These are phyloP conservation scores for Ivindomyrus marchei DNA, from an alignment of 2,113 vertebrate genomes.

Conservation along the genomic window DNA sequence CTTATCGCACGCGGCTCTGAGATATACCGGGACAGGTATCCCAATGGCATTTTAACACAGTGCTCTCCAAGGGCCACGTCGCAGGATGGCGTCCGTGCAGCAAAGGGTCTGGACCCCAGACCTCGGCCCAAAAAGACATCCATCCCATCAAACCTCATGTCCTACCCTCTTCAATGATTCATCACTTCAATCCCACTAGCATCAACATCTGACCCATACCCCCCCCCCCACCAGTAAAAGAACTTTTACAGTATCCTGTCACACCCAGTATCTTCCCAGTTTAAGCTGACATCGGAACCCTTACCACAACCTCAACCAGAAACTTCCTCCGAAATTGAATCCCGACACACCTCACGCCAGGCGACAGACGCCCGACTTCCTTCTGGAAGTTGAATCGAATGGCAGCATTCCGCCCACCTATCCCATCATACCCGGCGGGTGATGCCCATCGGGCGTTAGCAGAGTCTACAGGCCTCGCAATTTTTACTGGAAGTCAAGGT, in stretches of 20 bases:
- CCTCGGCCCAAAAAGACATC: neutral
- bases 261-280: neutral
- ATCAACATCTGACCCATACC: neutral
- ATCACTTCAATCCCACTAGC: neutral
- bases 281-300: neutral
- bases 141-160: neutral
- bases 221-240: neutral
- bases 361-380: neutral
- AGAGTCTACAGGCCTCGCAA: neutral
- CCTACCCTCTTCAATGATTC: neutral
- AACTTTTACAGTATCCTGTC: neutral
- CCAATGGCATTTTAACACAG: slow-evolving; percentile 94
- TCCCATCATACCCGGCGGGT: neutral
- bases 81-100: slow-evolving; percentile 52
- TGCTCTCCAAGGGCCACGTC: slow-evolving; percentile 70
- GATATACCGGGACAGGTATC: slow-evolving; percentile 84
- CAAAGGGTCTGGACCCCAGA: slow-evolving; percentile 48
- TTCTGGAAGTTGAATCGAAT: neutral
- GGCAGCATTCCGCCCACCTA: neutral
- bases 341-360: neutral
- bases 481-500: neutral
- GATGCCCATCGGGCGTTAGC: neutral
- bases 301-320: neutral
- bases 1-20: slow-evolving; percentile 85
- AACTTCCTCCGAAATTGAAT: neutral